These are phyloP conservation scores for Drosophila cracens DNA, from an alignment of 2,888 invertebrate species.

Conservation along the genomic window DNA sequence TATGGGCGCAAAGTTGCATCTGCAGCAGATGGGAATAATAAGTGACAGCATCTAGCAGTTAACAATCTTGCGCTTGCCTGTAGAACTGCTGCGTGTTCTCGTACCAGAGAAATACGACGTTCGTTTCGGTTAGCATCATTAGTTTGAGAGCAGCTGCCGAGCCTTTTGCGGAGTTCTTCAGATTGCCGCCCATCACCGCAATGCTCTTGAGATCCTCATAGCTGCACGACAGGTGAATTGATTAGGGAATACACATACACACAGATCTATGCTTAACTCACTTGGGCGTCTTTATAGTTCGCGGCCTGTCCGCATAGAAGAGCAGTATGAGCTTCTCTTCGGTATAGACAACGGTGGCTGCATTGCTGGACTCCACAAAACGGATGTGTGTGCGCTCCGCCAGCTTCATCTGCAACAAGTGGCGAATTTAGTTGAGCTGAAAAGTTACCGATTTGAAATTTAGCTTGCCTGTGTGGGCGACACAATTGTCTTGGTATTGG, in stretches of 20 bases:
- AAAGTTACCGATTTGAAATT: not conserved
- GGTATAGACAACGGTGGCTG: slow-evolving; percentile 81
- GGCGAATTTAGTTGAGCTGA: not conserved
- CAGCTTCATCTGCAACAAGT: slow-evolving; percentile 68
- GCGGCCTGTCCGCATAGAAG: slow-evolving; percentile 79
- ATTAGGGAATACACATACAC: not conserved
- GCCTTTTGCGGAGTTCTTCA: slow-evolving; percentile 73
- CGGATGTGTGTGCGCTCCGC: slow-evolving; percentile 67
- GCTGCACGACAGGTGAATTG: slow-evolving; percentile 48
- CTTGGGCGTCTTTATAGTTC: slow-evolving; percentile 81
- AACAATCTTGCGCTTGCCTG: slow-evolving; percentile 63
- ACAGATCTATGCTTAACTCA: slow-evolving; percentile 49
- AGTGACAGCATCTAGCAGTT: not conserved
- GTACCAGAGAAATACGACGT: slow-evolving; percentile 84
- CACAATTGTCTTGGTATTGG: slow-evolving; percentile 57
- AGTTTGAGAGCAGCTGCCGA: slow-evolving; percentile 79
- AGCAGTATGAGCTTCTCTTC: slow-evolving; percentile 75
- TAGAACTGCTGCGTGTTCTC: slow-evolving; percentile 83
- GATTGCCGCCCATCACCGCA: slow-evolving; percentile 78
- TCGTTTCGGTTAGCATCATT: slow-evolving; percentile 81
- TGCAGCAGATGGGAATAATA: slow-evolving; percentile 26
- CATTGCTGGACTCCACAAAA: slow-evolving; percentile 84
- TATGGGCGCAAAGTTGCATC: slow-evolving; percentile 80
- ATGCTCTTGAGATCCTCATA: slow-evolving; percentile 82
- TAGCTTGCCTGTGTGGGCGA: slow-evolving; percentile 77